Evolutionary conservation across 2,113 vertebrate species (phyloP).

Genomic region (Ancistrus triradiatus): DNA sequence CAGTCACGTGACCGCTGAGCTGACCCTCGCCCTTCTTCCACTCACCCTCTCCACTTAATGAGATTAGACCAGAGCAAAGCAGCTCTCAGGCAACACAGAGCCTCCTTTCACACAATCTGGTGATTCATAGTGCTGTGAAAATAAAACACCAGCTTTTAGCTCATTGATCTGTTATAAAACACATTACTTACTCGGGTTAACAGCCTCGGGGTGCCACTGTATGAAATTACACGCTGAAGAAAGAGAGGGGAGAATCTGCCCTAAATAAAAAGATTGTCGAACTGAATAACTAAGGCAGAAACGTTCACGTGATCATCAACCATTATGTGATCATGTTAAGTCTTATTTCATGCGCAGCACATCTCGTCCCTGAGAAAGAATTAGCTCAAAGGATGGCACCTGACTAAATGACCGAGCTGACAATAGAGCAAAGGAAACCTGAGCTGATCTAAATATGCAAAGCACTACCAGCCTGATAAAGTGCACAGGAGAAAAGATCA

Average conservation of each 20-base stretch:
- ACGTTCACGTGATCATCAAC: background rate
- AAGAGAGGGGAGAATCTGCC: background rate
- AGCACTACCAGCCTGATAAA: constrained; percentile 6
- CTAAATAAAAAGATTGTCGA: background rate
- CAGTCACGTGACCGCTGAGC: constrained; percentile 18
- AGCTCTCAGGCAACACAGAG: constrained; percentile 23
- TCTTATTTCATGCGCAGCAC: background rate
- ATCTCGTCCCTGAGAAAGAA: background rate
- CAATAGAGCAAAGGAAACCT: constrained; percentile 1
- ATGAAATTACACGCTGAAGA: background rate
- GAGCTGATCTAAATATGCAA: background rate
- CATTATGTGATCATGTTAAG: background rate
- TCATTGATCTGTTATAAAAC: background rate
- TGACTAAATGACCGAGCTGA: constrained; percentile 14
- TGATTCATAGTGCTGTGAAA: constrained; percentile 8
- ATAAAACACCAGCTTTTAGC: background rate
- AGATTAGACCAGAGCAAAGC: constrained; percentile 31
- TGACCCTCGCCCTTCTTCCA: constrained; percentile 27
- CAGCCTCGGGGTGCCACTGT: background rate
- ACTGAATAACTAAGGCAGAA: constrained; percentile 1
- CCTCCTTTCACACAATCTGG: constrained; percentile 16
- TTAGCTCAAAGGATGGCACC: constrained; percentile 1
- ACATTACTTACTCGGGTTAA: background rate
- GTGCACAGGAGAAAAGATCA: background rate
- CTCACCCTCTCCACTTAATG: constrained; percentile 23